Conservation (phyloP, 2,113 vertebrate species). For the Osmerus mordax region DNA sequence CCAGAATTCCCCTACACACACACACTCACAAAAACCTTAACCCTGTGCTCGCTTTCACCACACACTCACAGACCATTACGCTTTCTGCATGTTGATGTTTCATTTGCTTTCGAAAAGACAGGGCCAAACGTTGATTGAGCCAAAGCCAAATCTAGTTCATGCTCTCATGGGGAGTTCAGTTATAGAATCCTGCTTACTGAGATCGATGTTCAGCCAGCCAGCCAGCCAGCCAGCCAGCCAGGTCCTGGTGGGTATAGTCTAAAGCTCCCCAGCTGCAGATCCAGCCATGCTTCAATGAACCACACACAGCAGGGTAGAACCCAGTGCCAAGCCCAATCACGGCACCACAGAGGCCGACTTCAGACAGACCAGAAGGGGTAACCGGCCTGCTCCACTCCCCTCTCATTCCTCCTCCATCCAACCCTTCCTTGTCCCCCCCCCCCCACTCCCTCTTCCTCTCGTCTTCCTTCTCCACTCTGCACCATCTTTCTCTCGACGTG, state of each 20-base stretch:
- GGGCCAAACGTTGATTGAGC: constrained; percentile 73
- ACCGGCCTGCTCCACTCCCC: constrained; percentile 40
- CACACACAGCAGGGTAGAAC: constrained; percentile 75
- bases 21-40: constrained; percentile 39
- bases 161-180: constrained; percentile 82
- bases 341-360: constrained; percentile 53
- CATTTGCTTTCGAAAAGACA: constrained; percentile 76
- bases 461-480: constrained; percentile 57
- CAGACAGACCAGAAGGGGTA: constrained; percentile 33
- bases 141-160: constrained; percentile 79
- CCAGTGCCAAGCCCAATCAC: constrained; percentile 64
- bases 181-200: constrained; percentile 81
- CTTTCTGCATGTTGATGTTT: constrained; percentile 66
- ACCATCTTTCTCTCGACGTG: constrained; percentile 68
- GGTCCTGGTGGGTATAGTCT: constrained; percentile 63
- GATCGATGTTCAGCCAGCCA: constrained; percentile 82
- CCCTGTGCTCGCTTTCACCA: constrained; percentile 46
- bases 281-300: constrained; percentile 71
- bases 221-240: constrained; percentile 71
- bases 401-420: constrained; percentile 21
- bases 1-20: constrained; percentile 30
- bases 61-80: constrained; percentile 69
- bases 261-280: constrained; percentile 58
- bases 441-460: constrained; percentile 54
- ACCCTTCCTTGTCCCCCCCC: constrained; percentile 73